phyloP scores from a whole-genome alignment of 2,113 vertebrate species.

The Myrmecophaga tridactyla region DNA sequence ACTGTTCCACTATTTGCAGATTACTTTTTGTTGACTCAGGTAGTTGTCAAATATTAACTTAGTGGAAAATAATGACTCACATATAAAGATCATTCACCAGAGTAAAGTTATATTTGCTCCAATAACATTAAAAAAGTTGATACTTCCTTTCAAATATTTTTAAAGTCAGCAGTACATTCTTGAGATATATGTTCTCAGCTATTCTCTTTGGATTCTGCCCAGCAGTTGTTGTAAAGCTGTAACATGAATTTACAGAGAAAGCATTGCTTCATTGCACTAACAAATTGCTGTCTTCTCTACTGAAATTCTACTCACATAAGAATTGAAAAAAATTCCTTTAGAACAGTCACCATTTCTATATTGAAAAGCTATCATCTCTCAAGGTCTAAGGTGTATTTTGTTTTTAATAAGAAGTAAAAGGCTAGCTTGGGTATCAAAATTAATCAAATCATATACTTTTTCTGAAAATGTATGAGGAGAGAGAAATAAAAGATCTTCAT shows the following conservation, averaged over 20 bases:
- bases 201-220: background rate
- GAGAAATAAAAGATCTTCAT: background rate
- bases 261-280: background rate
- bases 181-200: background rate
- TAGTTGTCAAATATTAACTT: conserved; percentile 31
- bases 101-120: background rate
- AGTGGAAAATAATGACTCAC: background rate
- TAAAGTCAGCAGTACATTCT: background rate
- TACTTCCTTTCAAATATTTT: conserved; percentile 32
- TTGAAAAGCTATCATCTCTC: background rate
- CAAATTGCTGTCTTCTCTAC: background rate
- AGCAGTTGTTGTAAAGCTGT: background rate
- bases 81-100: background rate
- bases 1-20: background rate
- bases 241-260: background rate
- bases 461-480: background rate
- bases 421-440: background rate
- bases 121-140: background rate
- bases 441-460: background rate
- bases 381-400: background rate
- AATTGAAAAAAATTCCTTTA: background rate
- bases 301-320: background rate
- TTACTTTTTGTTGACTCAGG: background rate
- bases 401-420: background rate
- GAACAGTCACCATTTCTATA: background rate